These are phyloP conservation scores for Mus spicilegus DNA, from an alignment of 2,113 vertebrate genomes.

Conservation along the genomic window DNA sequence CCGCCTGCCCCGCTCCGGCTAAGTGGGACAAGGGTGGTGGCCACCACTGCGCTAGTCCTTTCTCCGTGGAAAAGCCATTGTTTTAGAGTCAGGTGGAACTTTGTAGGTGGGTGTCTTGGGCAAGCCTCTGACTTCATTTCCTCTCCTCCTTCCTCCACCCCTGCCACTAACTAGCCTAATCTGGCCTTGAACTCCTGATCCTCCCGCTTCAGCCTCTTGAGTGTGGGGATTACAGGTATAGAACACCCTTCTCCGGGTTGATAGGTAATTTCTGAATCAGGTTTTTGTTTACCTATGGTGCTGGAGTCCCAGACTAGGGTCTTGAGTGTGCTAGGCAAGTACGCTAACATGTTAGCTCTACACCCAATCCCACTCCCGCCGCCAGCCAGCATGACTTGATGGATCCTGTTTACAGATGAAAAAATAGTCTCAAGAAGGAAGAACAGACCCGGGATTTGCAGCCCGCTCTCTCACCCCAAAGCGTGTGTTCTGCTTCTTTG, in stretches of 20 bases:
- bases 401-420: not conserved
- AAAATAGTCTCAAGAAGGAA: slow-evolving; percentile 30
- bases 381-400: not conserved
- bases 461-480: not conserved
- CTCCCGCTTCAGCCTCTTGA: not conserved
- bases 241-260: too few species aligned
- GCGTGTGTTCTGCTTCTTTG: not conserved
- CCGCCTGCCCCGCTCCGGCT: not conserved
- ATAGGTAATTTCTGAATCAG: not conserved
- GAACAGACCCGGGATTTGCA: not conserved
- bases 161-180: too few species aligned
- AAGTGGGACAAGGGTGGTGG: not conserved
- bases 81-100: not conserved
- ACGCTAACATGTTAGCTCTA: not conserved
- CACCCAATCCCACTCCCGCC: not conserved
- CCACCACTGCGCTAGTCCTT: not conserved
- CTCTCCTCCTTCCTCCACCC: not conserved
- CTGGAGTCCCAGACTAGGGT: not conserved
- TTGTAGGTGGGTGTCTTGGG: not conserved
- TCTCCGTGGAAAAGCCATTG: fast-evolving
- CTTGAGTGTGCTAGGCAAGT: not conserved
- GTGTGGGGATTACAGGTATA: not conserved
- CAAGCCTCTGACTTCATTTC: not conserved
- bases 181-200: too few species aligned
- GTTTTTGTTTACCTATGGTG: not conserved